Evolutionary conservation across 2,888 invertebrate species (phyloP), one percentile per base, ranked within the genome.

Genomic region (Chrysotoxum bicinctum): DNA sequence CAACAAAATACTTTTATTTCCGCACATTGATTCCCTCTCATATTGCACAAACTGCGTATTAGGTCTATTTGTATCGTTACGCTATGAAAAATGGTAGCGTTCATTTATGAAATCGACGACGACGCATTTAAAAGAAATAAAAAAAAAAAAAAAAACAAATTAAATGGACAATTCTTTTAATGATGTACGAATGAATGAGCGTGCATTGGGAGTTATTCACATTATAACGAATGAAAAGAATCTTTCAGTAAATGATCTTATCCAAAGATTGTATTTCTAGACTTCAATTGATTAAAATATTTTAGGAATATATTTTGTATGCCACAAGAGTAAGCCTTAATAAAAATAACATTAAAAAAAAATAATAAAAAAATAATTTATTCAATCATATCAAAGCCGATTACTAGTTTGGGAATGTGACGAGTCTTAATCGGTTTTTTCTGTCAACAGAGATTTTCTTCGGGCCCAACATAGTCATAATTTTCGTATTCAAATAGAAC

Each of bases 21-120:
- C 78, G 72, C 66, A 83, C 82, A 83, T 78, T 83, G 78, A 54
- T 45, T 69, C 23, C 40, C 78, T 83, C 73, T 83, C 73, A 73
- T 82, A 26, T 16, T 45, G 26, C 64, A 45, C 30, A 54, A 54
- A 32, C 10, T 10, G 12, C 19, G 16, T 8, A 21, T 40, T 60
- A 23, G n/a, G 1, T 43, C 26, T 40, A 21, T 45, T 45, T 45
- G 30, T 64, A 32, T 64, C 16, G 45, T 32, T 32, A 3, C 37
- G 14, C 56, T 14, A 37, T 21, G 21, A 14, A 56, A 32, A 9
- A 16, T 54, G 30, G 30, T 52, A 40, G 6, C 52, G 52, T 54
- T 30, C 9, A 9, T 14, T 12, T 58, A 58, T 58, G 19, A 35
- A 56, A 32, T 60, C 23, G 40, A 12, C 40, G 19, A 37, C n/a